Percentiles rank a stretch among this genome's conserved stretches.
Conservation (phyloP, 2,888 invertebrate species). For the Catotricha subobsoleta region DNA sequence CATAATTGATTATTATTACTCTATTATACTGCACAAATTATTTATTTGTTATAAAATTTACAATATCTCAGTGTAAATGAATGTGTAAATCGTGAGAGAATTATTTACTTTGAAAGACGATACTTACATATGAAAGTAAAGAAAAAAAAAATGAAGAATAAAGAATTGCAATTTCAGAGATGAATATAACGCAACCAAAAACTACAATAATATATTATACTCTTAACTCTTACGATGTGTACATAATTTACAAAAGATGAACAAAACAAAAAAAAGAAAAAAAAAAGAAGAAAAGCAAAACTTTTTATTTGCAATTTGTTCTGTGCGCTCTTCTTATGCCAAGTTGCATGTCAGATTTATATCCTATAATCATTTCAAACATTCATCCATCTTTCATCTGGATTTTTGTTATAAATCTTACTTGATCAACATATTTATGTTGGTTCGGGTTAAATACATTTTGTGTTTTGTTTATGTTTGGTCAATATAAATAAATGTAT, state of each 20-base stretch:
- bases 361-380: not conserved
- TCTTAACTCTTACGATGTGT: not conserved
- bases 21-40: too few species aligned
- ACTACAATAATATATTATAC: too few species aligned
- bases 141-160: too few species aligned
- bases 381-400: not conserved
- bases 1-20: too few species aligned
- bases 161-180: too few species aligned
- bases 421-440: not conserved
- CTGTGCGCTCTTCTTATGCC: not conserved
- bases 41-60: too few species aligned
- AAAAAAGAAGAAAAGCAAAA: not conserved
- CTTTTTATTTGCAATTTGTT: not conserved
- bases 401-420: not conserved
- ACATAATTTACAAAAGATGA: not conserved
- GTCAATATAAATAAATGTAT: too few species aligned
- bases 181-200: too few species aligned
- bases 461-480: too few species aligned
- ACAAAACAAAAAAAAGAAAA: not conserved
- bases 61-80: not conserved
- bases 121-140: too few species aligned
- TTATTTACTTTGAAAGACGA: not conserved
- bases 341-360: not conserved
- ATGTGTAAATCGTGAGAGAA: not conserved
- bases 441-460: too few species aligned